Evolutionary conservation across 2,888 invertebrate genomes (phyloP), one percentile per base, ranked within the genome.

Genomic region (Ditylenchus weischeri): DNA sequence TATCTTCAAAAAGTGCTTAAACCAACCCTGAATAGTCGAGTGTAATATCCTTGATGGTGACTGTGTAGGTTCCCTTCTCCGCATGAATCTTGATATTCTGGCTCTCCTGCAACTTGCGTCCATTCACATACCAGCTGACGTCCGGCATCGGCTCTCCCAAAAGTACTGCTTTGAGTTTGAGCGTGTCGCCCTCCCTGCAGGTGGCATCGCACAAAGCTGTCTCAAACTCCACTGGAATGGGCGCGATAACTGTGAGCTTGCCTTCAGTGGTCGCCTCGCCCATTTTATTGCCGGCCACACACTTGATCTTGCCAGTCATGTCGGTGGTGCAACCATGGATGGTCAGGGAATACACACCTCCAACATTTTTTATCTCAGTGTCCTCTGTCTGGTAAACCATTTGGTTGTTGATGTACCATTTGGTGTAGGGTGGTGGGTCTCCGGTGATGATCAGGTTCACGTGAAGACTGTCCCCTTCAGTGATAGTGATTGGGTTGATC

Each of bases 391-490:
- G 74, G 65, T 73, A 76, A 43, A 83, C 83, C 69, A 83, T 61
- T 62, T 72, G 69, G 65, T 76, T 68, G 72, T 77, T 75, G 72
- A 81, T 76, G 69, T 84, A 88, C 94, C 94, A 94, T 69, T 88
- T 88, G 59, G 76, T 78, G 60, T 91, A 90, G 0, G 95, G 94
- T 71, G 89, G 87, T 0, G 95, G 95, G 86, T 93, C 91, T 10
- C n/a, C 94, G 43, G 90, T 89, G 77, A 93, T 88, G 21, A 92
- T 90, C 23, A 93, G 90, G 79, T 90, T 90, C 75, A 93, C 85
- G 72, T 89, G 89, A 51, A 94, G 86, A 0, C 90, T 90, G 69
- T 90, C 89, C 0, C 93, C 92, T n/a, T 92, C 93, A 68, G 90
- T 90, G 7, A 93, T 88, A 38, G 89, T 89, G 79, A 89, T 88